These are phyloP conservation scores for Gymnodraco acuticeps DNA, from an alignment of 2,797 vertebrate species.

Conservation along the genomic window DNA sequence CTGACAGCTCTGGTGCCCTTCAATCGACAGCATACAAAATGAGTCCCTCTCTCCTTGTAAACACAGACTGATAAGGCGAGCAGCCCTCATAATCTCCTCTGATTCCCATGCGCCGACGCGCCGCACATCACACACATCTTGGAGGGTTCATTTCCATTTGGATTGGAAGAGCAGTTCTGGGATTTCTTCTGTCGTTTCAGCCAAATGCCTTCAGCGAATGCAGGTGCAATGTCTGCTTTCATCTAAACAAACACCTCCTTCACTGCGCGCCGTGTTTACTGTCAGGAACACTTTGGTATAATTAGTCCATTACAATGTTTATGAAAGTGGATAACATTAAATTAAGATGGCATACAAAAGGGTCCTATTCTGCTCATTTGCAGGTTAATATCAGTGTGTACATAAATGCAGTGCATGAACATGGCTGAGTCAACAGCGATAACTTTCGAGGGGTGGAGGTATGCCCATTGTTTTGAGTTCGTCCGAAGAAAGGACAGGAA, in stretches of 20 bases:
- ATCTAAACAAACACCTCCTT: conserved; percentile 49
- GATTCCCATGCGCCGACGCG: conserved; percentile 46
- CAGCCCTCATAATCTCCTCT: conserved; percentile 66
- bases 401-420: too few relatives aligned
- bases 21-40: conserved; percentile 56
- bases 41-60: conserved; percentile 63
- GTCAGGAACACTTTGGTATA: conserved; percentile 35
- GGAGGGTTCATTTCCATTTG: conserved; percentile 60
- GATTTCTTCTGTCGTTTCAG: conserved; percentile 61
- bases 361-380: too few relatives aligned
- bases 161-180: conserved; percentile 55
- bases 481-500: too few relatives aligned
- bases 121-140: conserved; percentile 49
- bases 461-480: too few relatives aligned
- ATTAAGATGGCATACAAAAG: conserved; percentile 26
- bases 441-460: too few relatives aligned
- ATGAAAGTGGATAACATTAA: conserved; percentile 44
- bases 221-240: conserved; percentile 52
- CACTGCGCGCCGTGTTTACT: conserved; percentile 42
- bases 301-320: conserved; percentile 48
- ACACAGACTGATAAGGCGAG: conserved; percentile 67
- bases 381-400: too few relatives aligned
- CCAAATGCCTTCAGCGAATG: conserved; percentile 50
- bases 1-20: conserved; percentile 60
- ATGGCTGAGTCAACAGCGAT: too few relatives aligned